Percentiles rank a stretch among this genome's conserved stretches.
Conservation (phyloP, 64 coral and sea anemone species). For the Montipora efflorescens region DNA sequence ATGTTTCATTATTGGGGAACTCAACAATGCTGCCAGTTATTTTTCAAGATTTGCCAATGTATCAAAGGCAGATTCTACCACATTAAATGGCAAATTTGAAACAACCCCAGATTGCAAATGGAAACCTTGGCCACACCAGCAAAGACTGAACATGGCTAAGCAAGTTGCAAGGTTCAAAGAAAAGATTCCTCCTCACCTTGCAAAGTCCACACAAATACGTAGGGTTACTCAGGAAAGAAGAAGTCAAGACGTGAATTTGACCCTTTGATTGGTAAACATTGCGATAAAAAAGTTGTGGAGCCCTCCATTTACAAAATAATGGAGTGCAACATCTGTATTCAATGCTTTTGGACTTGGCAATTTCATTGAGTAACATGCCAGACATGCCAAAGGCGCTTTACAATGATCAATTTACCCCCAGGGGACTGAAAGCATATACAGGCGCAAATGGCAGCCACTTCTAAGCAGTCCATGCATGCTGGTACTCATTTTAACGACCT, state of each 20-base stretch:
- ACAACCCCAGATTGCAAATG: neutral
- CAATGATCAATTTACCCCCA: too few species aligned
- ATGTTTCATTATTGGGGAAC: conserved; percentile 63
- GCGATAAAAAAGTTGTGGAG: conserved; percentile 66
- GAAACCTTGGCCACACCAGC: conserved; percentile 39
- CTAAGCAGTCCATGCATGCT: too few species aligned
- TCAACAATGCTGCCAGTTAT: conserved; percentile 58
- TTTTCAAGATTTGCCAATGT: conserved; percentile 83
- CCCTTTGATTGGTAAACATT: conserved; percentile 52
- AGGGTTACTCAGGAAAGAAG: conserved; percentile 39
- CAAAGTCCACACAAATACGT: conserved; percentile 5
- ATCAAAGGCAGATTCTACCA: neutral
- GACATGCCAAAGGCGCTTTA: too few species aligned
- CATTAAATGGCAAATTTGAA: conserved; percentile 57
- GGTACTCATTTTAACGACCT: too few species aligned
- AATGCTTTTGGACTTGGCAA: conserved; percentile 37
- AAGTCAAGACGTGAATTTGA: conserved; percentile 66
- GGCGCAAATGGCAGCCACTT: too few species aligned
- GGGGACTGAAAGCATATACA: too few species aligned
- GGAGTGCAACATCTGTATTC: conserved; percentile 40
- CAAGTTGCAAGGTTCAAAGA: conserved; percentile 48
- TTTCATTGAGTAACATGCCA: conserved; percentile 51
- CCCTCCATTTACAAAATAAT: conserved; percentile 72
- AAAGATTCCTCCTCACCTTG: conserved; percentile 10
- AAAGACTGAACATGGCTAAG: conserved; percentile 48